phyloP scores from a whole-genome alignment of 2,888 invertebrate genomes.

The Acronicta leporina region DNA sequence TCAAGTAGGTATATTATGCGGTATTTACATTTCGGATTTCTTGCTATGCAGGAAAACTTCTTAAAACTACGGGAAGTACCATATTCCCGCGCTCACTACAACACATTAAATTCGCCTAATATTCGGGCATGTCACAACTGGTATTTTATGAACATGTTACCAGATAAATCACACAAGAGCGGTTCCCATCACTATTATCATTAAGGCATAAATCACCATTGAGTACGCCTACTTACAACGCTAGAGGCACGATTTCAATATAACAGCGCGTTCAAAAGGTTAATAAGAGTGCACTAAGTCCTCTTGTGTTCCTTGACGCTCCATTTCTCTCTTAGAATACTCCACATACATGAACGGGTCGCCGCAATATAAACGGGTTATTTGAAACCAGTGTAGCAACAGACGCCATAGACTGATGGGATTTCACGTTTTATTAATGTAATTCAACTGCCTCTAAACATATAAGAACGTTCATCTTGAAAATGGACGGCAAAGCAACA shows the following conservation, averaged over 20 bases:
- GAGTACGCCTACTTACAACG: slow-evolving; percentile 36
- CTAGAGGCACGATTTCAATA: slow-evolving; percentile 38
- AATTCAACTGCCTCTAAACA: slow-evolving; percentile 40
- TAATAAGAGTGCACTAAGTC: slow-evolving; percentile 37
- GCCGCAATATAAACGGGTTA: slow-evolving; percentile 49
- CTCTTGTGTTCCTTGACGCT: slow-evolving; percentile 32
- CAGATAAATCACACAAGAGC: slow-evolving; percentile 13
- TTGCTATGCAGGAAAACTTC: not conserved
- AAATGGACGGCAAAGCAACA: slow-evolving; percentile 29
- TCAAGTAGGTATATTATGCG: no score
- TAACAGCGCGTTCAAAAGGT: slow-evolving; percentile 36
- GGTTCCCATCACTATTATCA: slow-evolving; percentile 30
- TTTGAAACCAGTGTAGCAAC: slow-evolving; percentile 45
- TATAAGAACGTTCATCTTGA: slow-evolving; percentile 45
- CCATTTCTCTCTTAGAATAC: slow-evolving; percentile 38
- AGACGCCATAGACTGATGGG: slow-evolving; percentile 34
- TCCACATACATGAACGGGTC: slow-evolving; percentile 40
- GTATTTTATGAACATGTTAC: slow-evolving; percentile 29
- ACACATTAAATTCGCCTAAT: slow-evolving; percentile 33
- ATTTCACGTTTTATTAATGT: slow-evolving; percentile 56
- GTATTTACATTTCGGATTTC: not conserved
- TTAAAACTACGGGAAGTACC: slow-evolving; percentile 5
- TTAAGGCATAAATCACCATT: slow-evolving; percentile 41
- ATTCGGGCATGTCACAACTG: slow-evolving; percentile 10
- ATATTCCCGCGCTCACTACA: slow-evolving; percentile 19